Base-by-base conservation (phyloP, 2,888 invertebrate genomes). In the Argyresthia albistria region DNA sequence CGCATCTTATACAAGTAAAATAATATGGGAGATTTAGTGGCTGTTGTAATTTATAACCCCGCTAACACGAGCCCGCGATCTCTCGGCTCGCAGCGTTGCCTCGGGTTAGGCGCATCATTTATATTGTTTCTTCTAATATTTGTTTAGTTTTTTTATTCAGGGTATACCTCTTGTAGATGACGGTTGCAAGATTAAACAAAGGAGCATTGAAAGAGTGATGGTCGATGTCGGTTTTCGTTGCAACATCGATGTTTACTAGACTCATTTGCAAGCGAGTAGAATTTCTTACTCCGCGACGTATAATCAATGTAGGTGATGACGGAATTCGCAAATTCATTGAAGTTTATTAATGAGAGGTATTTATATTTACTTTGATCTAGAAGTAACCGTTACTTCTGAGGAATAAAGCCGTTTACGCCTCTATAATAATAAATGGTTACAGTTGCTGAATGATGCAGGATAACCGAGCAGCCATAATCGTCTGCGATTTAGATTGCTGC, bases 21-120 rank as follows among this genome's bases (percentile, higher is more conserved):
- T 82, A 77, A 78, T 74, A 76, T 68, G 71, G 69, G 76, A 82
- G 46, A 52, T 37, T 52, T 46, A 76, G 76, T 75, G 69, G 69
- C 76, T 73, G 75, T 75, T 73, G 80, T 80, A 79, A 83, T 84
- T 84, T 82, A 84, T 82, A 74, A 80, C 73, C 62, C 58, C 64
- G 76, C 72, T 68, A 80, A 76, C 76, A 69, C 70, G 69, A 71
- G 65, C 73, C 72, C 75, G 71, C 66, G 64, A 62, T 63, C 67
- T 62, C 73, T 71, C 62, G 69, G 69, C 77, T 71, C 71, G 74
- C 70, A 66, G 67, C 69, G 80, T 75, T 78, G 80, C 76, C 73
- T 77, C 72, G 69, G 70, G 80, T 84, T 82, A 82, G 80, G 69
- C 73, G 77, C 77, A 80, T 86, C 82, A 82, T 86, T 87, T 82